Base-by-base conservation (phyloP, 1,140 invertebrate genomes). In the Cyphomyrmex costatus region DNA sequence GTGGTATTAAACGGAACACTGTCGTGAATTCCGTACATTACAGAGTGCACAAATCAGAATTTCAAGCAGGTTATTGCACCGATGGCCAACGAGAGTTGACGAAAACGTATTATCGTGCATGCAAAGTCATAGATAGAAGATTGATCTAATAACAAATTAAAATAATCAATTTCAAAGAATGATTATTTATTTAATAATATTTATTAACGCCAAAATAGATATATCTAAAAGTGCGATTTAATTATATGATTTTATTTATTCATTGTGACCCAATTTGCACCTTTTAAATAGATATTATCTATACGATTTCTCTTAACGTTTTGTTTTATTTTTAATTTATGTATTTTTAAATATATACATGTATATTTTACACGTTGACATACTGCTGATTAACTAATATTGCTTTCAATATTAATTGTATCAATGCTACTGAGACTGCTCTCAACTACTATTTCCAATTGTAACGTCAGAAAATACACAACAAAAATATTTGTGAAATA, bases 41-140 rank as follows among this genome's bases (percentile, higher is more conserved):
- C 8, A 12, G 61, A 46, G 61, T 19, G 33, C n/a, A 42, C 60
- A 60, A 87, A 87, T 87, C 86, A 77, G 86, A 87, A 88, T 87
- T 83, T 83, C 61, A 83, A 88, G 58, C 78, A 36, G 30, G 68
- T 88, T 86, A 86, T 82, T 74, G 68, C 42, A 58, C 53, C 68
- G 24, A 51, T 19, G 12, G 49, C 61, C 12, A 36, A 66, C 27
- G 12, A 8, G 27, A 27, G 16, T 33, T 24, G 14, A 8, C n/a
- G 51, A 53, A 65, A 56, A 68, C 33, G 2, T 60, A 74, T 65
- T 73, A 58, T 21, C 14, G 24, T n/a, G 46, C 70, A 68, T 46
- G n/a, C 42, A 66, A 73, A 42, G 27, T 27, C 4, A 0, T 53
- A 58, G 24, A 21, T 12, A 8, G 4, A 56, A 12, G 53, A 79